Percentiles rank a stretch among this genome's conserved stretches.
These are phyloP conservation scores for Periparus ater DNA, from an alignment of 2,797 vertebrate genomes.

Conservation along the genomic window DNA sequence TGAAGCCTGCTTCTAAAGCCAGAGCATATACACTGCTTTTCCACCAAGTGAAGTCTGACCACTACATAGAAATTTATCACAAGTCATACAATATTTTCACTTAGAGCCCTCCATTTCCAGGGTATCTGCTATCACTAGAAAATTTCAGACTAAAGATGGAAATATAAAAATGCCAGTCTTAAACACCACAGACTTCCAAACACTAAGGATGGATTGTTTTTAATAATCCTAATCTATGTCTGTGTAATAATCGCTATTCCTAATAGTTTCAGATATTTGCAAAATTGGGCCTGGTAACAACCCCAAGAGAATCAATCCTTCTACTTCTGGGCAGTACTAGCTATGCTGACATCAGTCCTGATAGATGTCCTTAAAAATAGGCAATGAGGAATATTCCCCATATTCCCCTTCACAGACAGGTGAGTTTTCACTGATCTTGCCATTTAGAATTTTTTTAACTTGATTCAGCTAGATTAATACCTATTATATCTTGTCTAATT, in stretches of 20 bases:
- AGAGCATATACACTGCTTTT: not conserved
- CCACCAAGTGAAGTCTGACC: not conserved
- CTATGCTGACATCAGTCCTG: not conserved
- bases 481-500: not conserved
- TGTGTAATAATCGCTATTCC: not conserved
- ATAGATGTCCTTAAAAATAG: not conserved
- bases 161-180: not conserved
- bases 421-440: not conserved
- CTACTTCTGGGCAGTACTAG: not conserved
- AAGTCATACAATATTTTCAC: not conserved
- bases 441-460: not conserved
- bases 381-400: not conserved
- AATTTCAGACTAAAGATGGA: not conserved
- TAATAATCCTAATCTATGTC: not conserved
- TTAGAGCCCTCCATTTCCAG: not conserved
- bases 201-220: not conserved
- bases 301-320: not conserved
- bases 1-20: not conserved
- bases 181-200: not conserved
- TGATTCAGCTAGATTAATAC: not conserved
- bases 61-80: not conserved
- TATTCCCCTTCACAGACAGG: not conserved
- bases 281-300: not conserved
- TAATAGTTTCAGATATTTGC: not conserved
- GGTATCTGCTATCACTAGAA: not conserved